Evolutionary conservation across 1,140 invertebrate species (phyloP).

Genomic region (Cherax destructor): DNA sequence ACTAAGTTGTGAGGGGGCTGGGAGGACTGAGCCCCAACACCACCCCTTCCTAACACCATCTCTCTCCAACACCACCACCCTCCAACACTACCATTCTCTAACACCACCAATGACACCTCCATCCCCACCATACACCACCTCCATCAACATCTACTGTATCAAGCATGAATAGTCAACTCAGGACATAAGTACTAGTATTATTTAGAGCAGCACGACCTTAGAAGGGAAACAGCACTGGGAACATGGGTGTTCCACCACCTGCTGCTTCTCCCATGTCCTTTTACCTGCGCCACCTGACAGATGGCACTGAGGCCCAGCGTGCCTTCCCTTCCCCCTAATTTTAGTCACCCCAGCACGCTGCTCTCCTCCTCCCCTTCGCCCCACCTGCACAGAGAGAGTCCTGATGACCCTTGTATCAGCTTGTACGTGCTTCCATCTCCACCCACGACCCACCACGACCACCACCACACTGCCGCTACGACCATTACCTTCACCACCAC

Average conservation of each 20-base stretch:
- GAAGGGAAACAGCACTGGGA: not conserved
- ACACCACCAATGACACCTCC: not conserved
- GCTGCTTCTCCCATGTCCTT: not conserved
- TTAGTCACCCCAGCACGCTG: not conserved
- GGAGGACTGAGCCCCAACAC: too few relatives aligned
- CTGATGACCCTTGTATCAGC: not conserved
- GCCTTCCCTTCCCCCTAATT: not conserved
- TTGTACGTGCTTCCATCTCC: not conserved
- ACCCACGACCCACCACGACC: not conserved
- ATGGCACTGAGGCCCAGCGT: not conserved
- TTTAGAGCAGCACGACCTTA: not conserved
- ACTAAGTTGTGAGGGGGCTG: too few relatives aligned
- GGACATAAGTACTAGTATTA: not conserved
- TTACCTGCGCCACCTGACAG: not conserved
- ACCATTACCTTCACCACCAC: slow-evolving; percentile 27
- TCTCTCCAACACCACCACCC: not conserved
- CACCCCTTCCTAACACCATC: too few relatives aligned
- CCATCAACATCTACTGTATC: not conserved
- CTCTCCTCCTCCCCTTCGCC: not conserved
- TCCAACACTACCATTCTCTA: not conserved
- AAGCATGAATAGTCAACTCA: not conserved
- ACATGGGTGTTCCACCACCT: not conserved
- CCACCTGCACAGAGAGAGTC: not conserved
- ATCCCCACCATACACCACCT: not conserved
- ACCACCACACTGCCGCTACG: slow-evolving; percentile 4